Evolutionary conservation across 2,113 vertebrate species (phyloP).

Genomic region (Pseudorectes ferrugineus): DNA sequence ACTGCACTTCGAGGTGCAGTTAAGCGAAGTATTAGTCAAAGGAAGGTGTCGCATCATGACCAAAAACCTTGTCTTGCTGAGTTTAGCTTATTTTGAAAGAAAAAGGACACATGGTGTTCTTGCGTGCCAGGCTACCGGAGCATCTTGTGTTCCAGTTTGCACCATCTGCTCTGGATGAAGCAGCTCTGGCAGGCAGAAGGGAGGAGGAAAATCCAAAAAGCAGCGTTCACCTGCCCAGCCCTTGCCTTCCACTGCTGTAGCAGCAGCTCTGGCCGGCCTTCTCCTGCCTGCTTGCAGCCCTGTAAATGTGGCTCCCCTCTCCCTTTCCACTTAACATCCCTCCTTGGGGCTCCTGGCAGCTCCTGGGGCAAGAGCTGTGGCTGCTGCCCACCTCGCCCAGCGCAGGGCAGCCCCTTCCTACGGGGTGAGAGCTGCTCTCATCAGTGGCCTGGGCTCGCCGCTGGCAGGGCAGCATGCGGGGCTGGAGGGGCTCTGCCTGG

Average conservation of each 20-base stretch:
- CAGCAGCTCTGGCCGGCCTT: not conserved
- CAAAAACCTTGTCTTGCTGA: not conserved
- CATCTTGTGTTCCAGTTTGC: not conserved
- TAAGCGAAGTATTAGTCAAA: not conserved
- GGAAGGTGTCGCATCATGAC: not conserved
- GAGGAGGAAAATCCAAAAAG: not conserved
- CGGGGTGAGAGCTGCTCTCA: not conserved
- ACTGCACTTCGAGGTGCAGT: not conserved
- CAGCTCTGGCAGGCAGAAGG: not conserved
- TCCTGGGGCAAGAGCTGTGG: not conserved
- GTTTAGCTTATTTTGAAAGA: not conserved
- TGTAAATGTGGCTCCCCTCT: not conserved
- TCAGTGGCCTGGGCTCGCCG: rapidly evolving
- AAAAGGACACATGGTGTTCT: not conserved
- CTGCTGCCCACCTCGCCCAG: not conserved
- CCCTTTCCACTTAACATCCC: rapidly evolving
- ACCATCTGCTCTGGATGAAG: not conserved
- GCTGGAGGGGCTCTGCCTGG: not conserved
- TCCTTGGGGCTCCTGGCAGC: not conserved
- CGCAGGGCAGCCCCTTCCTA: rapidly evolving
- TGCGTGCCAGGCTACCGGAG: not conserved
- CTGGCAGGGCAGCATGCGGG: rapidly evolving
- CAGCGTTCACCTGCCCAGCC: not conserved
- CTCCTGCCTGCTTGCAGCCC: not conserved
- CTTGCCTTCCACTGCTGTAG: not conserved